These are phyloP conservation scores for Ophioderma brevispina DNA, from an alignment of 35 echinoderm and acorn worm genomes.

Conservation along the genomic window DNA sequence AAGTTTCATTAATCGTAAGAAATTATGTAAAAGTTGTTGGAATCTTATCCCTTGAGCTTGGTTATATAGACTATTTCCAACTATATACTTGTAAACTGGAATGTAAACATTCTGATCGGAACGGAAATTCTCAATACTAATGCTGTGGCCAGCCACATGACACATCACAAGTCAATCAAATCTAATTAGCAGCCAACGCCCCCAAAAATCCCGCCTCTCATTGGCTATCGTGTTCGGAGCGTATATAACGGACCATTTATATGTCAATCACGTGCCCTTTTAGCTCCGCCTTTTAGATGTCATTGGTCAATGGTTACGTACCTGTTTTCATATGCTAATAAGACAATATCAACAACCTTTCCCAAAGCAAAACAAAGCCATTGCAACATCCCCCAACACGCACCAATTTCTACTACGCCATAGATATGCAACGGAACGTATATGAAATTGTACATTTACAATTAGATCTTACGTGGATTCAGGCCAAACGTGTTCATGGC, in stretches of 20 bases:
- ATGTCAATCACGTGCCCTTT: not conserved
- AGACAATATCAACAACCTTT: constrained; percentile 42
- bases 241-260: not conserved
- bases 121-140: constrained; percentile 19
- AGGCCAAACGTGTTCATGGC: constrained; percentile 49
- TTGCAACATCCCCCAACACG: constrained; percentile 37
- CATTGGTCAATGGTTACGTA: constrained; percentile 45
- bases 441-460: not conserved
- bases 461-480: constrained; percentile 35
- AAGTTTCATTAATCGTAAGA: too few species aligned
- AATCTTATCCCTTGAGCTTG: too few species aligned
- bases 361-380: constrained; percentile 55
- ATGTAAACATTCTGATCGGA: constrained; percentile 46
- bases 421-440: constrained; percentile 28
- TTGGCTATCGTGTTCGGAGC: not conserved
- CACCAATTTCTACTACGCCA: constrained; percentile 82
- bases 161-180: not conserved
- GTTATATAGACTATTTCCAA: not conserved
- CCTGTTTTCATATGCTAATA: constrained; percentile 42
- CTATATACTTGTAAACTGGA: not conserved
- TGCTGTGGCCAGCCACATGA: not conserved
- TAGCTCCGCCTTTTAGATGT: not conserved
- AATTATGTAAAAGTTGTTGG: too few species aligned
- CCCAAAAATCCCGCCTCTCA: not conserved
- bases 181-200: not conserved